A percentile compares a stretch with the other conserved stretches of the same genome.
Evolutionary conservation across 2,888 invertebrate genomes (phyloP).

Genomic region (Dioctria rufipes): DNA sequence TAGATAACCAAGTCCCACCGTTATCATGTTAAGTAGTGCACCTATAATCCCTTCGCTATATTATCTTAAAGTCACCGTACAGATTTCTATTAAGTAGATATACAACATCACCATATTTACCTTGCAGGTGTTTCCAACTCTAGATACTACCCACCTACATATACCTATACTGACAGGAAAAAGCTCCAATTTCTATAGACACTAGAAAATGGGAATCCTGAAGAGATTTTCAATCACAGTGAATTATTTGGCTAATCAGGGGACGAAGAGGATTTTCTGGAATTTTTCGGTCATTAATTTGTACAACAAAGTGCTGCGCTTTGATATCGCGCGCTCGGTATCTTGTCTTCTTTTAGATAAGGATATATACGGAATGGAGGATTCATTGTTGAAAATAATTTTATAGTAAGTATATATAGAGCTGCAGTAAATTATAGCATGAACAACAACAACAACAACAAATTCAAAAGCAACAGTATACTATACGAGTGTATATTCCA

Average conservation of each 20-base stretch:
- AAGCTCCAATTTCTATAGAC: slow-evolving; percentile 26
- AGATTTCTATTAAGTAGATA: no score
- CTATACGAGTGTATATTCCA: not conserved
- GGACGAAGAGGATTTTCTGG: slow-evolving; percentile 58
- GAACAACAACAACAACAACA: slow-evolving; percentile 12
- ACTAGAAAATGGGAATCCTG: slow-evolving; percentile 40
- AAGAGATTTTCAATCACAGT: slow-evolving; percentile 58
- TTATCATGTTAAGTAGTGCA: no score
- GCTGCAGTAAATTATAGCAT: slow-evolving; percentile 40
- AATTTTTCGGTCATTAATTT: slow-evolving; percentile 59
- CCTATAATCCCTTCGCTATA: no score
- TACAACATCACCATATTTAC: no score
- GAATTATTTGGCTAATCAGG: slow-evolving; percentile 58
- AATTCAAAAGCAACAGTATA: not conserved
- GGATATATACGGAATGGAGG: no score
- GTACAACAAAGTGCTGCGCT: slow-evolving; percentile 54
- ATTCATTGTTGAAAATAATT: not conserved
- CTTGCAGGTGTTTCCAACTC: no score
- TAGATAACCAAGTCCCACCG: no score
- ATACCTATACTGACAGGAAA: not conserved
- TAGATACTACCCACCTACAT: no score
- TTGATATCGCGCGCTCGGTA: not conserved
- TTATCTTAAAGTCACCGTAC: no score
- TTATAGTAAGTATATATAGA: no score
- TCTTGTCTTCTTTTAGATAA: not conserved